These are phyloP conservation scores for Drymodes brunneopygia DNA, from an alignment of 2,113 vertebrate species.

Conservation along the genomic window DNA sequence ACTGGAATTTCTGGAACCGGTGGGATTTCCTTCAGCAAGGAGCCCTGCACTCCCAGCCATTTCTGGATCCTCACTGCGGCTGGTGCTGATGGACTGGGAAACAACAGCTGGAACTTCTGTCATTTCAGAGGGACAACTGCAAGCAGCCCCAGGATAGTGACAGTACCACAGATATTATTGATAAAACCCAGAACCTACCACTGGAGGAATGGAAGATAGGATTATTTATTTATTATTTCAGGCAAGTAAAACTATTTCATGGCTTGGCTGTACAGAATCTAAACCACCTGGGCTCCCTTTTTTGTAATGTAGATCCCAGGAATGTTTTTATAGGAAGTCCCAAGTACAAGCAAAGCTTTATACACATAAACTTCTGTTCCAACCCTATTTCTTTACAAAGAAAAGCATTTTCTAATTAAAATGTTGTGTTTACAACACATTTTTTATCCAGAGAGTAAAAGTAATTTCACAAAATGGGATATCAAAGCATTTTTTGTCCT, in stretches of 20 bases:
- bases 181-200: neutral
- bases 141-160: no score
- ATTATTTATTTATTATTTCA: neutral
- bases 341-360: neutral
- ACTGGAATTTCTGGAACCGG: neutral
- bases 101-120: neutral
- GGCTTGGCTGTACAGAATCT: neutral
- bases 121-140: neutral
- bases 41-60: neutral
- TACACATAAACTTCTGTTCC: neutral
- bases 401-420: neutral
- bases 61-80: neutral
- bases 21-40: neutral
- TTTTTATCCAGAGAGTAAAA: neutral
- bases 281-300: neutral
- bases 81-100: neutral
- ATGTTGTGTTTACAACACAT: neutral
- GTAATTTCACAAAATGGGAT: neutral
- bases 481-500: neutral
- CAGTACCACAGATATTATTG: neutral
- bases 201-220: neutral
- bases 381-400: neutral
- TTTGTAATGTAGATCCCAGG: neutral
- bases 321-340: neutral
- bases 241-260: neutral